These are phyloP conservation scores for Anarsia innoxiella DNA, from an alignment of 2,888 invertebrate species.

Conservation along the genomic window DNA sequence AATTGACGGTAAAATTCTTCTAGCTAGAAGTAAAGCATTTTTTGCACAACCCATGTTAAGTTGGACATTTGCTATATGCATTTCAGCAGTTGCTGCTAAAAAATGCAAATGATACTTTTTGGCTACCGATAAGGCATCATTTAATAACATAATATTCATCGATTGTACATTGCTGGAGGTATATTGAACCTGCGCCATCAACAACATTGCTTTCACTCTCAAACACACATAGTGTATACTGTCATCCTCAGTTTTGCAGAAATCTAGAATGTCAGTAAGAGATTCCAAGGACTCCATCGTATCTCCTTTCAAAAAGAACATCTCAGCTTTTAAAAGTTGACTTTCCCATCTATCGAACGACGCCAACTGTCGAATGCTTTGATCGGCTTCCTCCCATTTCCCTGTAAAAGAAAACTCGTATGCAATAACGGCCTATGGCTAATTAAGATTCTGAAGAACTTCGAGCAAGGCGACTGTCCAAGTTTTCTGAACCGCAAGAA, in stretches of 20 bases:
- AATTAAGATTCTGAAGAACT: too few species aligned
- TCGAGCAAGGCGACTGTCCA: too few species aligned
- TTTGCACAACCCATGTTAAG: slow-evolving; percentile 84
- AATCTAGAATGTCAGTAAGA: slow-evolving; percentile 68
- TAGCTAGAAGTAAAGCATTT: slow-evolving; percentile 82
- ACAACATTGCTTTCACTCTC: slow-evolving; percentile 79
- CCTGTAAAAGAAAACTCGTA: slow-evolving; percentile 39
- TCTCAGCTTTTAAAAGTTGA: slow-evolving; percentile 72
- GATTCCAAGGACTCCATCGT: slow-evolving; percentile 60
- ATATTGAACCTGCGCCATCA: slow-evolving; percentile 79
- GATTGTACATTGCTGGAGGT: slow-evolving; percentile 74
- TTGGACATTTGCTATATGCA: slow-evolving; percentile 87
- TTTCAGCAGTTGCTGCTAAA: slow-evolving; percentile 81
- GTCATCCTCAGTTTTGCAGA: slow-evolving; percentile 68
- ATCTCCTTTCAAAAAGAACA: slow-evolving; percentile 72
- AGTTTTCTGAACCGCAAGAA: too few species aligned
- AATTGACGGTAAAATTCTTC: slow-evolving; percentile 80
- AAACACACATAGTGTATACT: slow-evolving; percentile 70
- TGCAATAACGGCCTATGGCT: too few species aligned
- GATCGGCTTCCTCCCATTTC: slow-evolving; percentile 82
- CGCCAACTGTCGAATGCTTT: slow-evolving; percentile 79
- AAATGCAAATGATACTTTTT: slow-evolving; percentile 85
- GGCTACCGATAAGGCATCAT: slow-evolving; percentile 84
- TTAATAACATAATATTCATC: slow-evolving; percentile 73
- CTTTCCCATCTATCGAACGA: slow-evolving; percentile 81